Evolutionary conservation across 53 echinoderm and acorn worm genomes (phyloP), one percentile per base, ranked within the genome.

Genomic region (Holothuria leucospilota): DNA sequence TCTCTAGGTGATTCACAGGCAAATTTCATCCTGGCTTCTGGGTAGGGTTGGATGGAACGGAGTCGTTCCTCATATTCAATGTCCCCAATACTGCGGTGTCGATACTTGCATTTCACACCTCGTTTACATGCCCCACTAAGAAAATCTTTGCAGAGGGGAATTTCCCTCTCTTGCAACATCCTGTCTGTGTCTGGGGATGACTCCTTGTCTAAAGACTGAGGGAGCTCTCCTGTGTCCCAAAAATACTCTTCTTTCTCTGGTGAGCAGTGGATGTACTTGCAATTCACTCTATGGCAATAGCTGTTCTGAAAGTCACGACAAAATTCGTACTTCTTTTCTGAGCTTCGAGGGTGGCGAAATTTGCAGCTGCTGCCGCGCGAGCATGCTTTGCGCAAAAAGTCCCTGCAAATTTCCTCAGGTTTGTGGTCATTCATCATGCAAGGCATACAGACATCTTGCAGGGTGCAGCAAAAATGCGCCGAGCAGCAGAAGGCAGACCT

Each of bases 261-360:
- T 13, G 90, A 90, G 85, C 98, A 95, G 88, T 98, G 98, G 30
- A 98, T 82, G 87, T 90, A 98, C 84, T 93, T 95, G 67, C 98
- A 98, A 71, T 91, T 98, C 28, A 69, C 27, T 2, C 95, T 88
- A 21, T 71, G 63, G 78, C 95, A 98, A 78, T 93, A 92, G 69
- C 91, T 90, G 64, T 95, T 98, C 88, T 98, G 95, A 85, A 84
- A 95, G 71, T 97, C 98, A 29, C 93, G 93, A 81, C 98, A 97
- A 84, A 97, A 97, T 56, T 90, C 80, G 59, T 88, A 67, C 46
- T 84, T 90, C 29, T 71, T 74, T 25, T 69, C 85, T 20, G 52
- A 82, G 62, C 89, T 85, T 14, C 91, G 90, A 14, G 98, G 98
- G 29, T 97, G 98, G 71, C 77, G 86, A 72, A 87, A 97, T 67